These are phyloP conservation scores for Ormyrus pomaceus DNA, from an alignment of 2,888 invertebrate species.

Conservation along the genomic window DNA sequence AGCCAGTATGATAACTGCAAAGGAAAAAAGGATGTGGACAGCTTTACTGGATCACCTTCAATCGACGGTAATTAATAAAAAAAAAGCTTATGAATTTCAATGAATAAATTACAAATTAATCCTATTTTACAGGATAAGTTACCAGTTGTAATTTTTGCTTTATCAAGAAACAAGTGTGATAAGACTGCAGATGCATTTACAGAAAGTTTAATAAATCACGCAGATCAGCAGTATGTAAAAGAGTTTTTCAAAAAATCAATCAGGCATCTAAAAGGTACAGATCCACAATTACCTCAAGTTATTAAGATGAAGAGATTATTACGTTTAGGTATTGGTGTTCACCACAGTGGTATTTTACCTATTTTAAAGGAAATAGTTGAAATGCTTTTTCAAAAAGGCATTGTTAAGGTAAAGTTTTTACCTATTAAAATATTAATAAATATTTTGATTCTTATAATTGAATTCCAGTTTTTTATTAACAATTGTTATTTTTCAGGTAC, in stretches of 20 bases:
- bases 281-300: conserved; percentile 92
- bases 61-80: conserved; percentile 76
- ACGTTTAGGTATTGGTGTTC: conserved; percentile 94
- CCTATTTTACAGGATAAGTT: conserved; percentile 80
- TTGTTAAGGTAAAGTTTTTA: conserved; percentile 83
- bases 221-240: conserved; percentile 90
- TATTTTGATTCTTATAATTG: conserved; percentile 3
- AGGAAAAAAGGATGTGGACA: conserved; percentile 90
- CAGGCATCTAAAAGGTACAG: conserved; percentile 86
- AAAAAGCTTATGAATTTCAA: neutral
- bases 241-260: conserved; percentile 92
- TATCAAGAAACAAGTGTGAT: conserved; percentile 91
- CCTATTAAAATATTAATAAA: neutral
- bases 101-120: neutral
- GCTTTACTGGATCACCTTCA: conserved; percentile 90
- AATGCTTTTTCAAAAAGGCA: conserved; percentile 94
- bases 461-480: neutral
- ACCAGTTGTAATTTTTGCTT: conserved; percentile 95
- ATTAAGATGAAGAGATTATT: conserved; percentile 82
- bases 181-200: conserved; percentile 78
- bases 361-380: conserved; percentile 99
- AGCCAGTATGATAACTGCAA: conserved; percentile 75
- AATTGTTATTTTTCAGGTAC: conserved; percentile 77
- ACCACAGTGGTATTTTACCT: conserved; percentile 98
- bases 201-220: conserved; percentile 83